These are phyloP conservation scores for Octodonta nipae DNA, from an alignment of 2,888 invertebrate genomes.

Conservation along the genomic window DNA sequence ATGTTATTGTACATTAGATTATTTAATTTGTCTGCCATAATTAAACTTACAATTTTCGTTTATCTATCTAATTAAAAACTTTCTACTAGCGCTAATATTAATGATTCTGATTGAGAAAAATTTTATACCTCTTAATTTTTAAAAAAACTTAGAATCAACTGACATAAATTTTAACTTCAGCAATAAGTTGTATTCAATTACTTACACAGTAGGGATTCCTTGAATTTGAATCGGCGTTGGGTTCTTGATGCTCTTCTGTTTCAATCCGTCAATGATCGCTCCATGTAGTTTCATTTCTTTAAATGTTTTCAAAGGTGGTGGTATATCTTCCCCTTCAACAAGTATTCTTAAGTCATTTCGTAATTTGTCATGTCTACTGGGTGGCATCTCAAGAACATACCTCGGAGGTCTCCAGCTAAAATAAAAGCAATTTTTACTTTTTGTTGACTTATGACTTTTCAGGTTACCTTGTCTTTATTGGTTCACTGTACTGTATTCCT, in stretches of 20 bases:
- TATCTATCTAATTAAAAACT: too few relatives aligned
- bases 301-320: constrained; percentile 77
- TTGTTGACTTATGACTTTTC: too few relatives aligned
- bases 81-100: too few relatives aligned
- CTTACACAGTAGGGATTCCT: constrained; percentile 85
- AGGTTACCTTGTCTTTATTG: constrained; percentile 72
- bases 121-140: too few relatives aligned
- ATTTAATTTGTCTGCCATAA: too few relatives aligned
- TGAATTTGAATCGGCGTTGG: constrained; percentile 98
- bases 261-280: constrained; percentile 68
- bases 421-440: too few relatives aligned
- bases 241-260: constrained; percentile 72
- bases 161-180: too few relatives aligned
- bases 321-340: constrained; percentile 87
- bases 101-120: too few relatives aligned
- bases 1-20: too few relatives aligned
- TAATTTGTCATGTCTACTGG: constrained; percentile 60
- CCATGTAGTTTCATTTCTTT: constrained; percentile 94
- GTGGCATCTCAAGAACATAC: constrained; percentile 55
- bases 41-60: too few relatives aligned
- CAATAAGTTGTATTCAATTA: too few relatives aligned
- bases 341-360: constrained; percentile 72
- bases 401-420: constrained; percentile 81
- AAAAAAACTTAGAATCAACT: too few relatives aligned
- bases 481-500: constrained; percentile 92